Conservation (phyloP, 2,797 vertebrate genomes). For the Austrolebias charrua region DNA sequence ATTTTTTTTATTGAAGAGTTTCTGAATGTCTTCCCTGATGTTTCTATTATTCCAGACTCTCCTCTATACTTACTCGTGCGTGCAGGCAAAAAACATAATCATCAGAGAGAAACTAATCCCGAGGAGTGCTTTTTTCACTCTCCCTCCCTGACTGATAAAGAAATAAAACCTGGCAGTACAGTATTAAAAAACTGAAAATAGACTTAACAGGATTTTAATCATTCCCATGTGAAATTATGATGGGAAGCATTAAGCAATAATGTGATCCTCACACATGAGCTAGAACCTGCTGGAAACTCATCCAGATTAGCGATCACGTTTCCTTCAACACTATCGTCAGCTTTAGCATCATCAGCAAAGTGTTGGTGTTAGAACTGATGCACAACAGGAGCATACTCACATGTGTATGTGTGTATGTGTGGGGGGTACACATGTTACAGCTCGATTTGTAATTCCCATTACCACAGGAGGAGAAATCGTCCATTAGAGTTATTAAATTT, state of each 20-base stretch:
- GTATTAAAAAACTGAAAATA: conserved; percentile 14
- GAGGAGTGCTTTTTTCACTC: background rate
- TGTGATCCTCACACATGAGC: conserved; percentile 29
- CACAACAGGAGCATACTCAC: conserved; percentile 35
- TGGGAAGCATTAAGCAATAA: conserved; percentile 31
- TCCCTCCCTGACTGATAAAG: conserved; percentile 11
- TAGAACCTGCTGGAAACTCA: conserved; percentile 35
- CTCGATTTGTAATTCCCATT: conserved; percentile 33
- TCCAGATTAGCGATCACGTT: conserved; percentile 65
- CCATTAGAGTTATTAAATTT: conserved; percentile 68
- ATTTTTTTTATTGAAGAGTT: no score
- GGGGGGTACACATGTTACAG: background rate
- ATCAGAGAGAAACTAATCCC: no score
- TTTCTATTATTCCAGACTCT: no score
- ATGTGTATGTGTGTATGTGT: conserved; percentile 11
- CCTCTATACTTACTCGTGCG: no score
- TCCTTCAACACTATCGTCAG: conserved; percentile 60
- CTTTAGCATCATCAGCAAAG: conserved; percentile 43
- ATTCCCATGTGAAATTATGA: conserved; percentile 34
- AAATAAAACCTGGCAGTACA: background rate
- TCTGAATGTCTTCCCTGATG: no score
- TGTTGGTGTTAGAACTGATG: conserved; percentile 43
- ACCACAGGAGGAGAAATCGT: conserved; percentile 31
- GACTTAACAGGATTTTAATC: background rate
- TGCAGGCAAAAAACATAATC: no score